Conservation (phyloP, 2,888 invertebrate genomes). For the Caenorhabditis sp. region DNA sequence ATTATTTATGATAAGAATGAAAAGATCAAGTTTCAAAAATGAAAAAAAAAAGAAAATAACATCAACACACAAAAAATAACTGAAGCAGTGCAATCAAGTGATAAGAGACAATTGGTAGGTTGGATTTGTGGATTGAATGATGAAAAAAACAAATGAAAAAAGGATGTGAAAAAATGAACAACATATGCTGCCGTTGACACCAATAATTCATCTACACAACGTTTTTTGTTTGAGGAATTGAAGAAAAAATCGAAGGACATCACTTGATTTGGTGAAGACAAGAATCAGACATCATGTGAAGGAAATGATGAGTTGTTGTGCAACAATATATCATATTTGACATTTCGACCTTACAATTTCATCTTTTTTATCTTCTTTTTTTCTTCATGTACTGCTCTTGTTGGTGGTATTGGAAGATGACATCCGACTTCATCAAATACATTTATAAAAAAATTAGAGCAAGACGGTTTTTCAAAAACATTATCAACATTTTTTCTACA, state of each 20-base stretch:
- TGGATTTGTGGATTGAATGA: conserved; percentile 3
- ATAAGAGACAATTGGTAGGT: conserved; percentile 15
- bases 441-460: too few relatives aligned
- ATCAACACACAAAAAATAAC: background rate
- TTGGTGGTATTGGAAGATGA: background rate
- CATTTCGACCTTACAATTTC: background rate
- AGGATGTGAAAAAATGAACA: conserved; percentile 8
- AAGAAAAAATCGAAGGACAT: background rate
- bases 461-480: too few relatives aligned
- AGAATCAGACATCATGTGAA: background rate
- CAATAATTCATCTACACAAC: conserved; percentile 32
- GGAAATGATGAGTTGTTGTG: background rate
- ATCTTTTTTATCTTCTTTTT: background rate
- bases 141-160: conserved; percentile 18
- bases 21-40: background rate
- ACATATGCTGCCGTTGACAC: conserved; percentile 38
- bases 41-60: background rate
- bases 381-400: background rate
- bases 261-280: background rate
- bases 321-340: conserved; percentile 1
- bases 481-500: too few relatives aligned
- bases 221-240: background rate
- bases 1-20: background rate
- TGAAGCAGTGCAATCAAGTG: conserved; percentile 5
- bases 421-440: too few relatives aligned